These are phyloP conservation scores for Cosmopolites sordidus DNA, from an alignment of 2,888 invertebrate species.

Conservation along the genomic window DNA sequence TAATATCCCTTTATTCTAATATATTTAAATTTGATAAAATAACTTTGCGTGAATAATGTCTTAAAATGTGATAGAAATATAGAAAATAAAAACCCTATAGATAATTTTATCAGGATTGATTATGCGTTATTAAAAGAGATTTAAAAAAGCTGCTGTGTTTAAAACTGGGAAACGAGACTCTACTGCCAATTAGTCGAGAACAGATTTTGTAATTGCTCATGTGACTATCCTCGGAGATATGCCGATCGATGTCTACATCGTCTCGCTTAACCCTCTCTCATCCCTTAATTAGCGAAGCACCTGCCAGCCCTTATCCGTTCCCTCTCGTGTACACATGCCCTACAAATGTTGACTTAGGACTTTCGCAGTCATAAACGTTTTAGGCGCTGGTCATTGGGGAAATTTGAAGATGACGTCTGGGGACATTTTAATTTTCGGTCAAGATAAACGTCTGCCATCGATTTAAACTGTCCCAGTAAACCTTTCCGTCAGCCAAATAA, in stretches of 20 bases:
- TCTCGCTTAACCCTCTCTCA: slow-evolving; percentile 39
- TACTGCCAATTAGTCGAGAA: slow-evolving; percentile 58
- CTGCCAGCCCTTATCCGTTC: slow-evolving; percentile 27
- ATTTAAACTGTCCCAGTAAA: neutral
- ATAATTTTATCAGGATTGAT: no score
- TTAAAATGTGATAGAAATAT: no score
- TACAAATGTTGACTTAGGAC: slow-evolving; percentile 25
- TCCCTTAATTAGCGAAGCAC: slow-evolving; percentile 41
- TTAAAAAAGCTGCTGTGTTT: no score
- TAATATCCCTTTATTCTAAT: no score
- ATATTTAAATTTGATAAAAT: no score
- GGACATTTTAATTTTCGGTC: slow-evolving; percentile 16
- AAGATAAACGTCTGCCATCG: slow-evolving; percentile 5
- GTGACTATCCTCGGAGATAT: slow-evolving; percentile 49
- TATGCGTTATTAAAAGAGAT: no score
- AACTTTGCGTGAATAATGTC: no score
- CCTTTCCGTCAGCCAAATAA: no score
- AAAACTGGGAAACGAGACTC: slow-evolving; percentile 31
- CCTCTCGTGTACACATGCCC: slow-evolving; percentile 19
- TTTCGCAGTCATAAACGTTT: slow-evolving; percentile 21
- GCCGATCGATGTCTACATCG: slow-evolving; percentile 45
- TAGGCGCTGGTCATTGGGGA: slow-evolving; percentile 15
- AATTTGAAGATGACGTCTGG: slow-evolving; percentile 11
- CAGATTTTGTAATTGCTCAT: slow-evolving; percentile 59
- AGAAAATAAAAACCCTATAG: no score